Base-by-base conservation (phyloP, 2,888 invertebrate genomes). In the Synanthedon tipuliformis region DNA sequence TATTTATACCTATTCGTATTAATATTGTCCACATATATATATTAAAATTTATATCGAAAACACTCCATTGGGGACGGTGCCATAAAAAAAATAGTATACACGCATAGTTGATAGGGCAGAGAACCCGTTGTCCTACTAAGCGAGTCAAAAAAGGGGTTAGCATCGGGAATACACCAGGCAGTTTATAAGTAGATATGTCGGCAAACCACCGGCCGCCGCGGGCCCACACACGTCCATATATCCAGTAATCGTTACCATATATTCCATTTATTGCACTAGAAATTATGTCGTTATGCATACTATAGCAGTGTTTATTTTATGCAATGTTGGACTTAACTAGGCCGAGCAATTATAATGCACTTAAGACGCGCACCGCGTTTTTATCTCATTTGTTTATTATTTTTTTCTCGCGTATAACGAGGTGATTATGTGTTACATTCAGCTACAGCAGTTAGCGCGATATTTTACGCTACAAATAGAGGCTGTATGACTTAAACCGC, bases 261-360 rank as follows among this genome's bases (percentile, higher is more conserved):
- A 45, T 45, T 15, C 62, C 66, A 74, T 70, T 71, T 73, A 70
- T 71, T 65, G 66, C 64, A 58, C 61, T 56, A 59, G 64, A 61
- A 72, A 76, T 77, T 72, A 74, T 71, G 66, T 75, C 72, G 75
- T 78, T 74, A 77, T 60, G 67, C 61, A 57, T 59, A 59, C 64
- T 68, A 62, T 68, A 60, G 61, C 55, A 53, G 58, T 73, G 70
- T 75, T 77, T 76, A 73, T 72, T 45, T 71, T 69, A 68, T 71
- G 66, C 69, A 68, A 71, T 60, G 60, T 64, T 63, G 62, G 55
- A 64, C 62, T 63, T 60, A 68, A 70, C 45, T 45, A 45, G 65
- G 62, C 58, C 60, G 58, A 58, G 63, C 72, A 73, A 78, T 78
- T 78, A 78, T 78, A 73, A 71, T 71, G 67, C 68, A 70, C 68